A percentile compares a stretch with the other conserved stretches of the same genome.
Conservation (phyloP, 2,797 vertebrate species). For the Phalloptychus januarius region DNA sequence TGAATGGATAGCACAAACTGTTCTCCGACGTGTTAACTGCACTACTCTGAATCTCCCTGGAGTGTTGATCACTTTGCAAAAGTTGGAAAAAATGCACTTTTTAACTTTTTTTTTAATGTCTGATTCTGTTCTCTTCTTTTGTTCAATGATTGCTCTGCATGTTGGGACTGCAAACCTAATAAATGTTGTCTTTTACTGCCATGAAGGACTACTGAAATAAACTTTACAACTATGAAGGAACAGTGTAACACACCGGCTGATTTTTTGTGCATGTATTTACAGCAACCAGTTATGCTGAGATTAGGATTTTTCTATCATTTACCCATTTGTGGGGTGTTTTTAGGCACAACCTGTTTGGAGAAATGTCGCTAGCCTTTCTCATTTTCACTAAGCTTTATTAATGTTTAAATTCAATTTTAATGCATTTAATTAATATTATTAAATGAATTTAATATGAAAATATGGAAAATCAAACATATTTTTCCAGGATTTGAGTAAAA, state of each 20-base stretch:
- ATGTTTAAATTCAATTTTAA: background rate
- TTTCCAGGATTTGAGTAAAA: background rate
- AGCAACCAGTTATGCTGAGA: background rate
- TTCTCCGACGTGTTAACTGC: slow-evolving; percentile 84
- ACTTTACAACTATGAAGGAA: slow-evolving; percentile 82
- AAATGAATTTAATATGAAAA: too few relatives aligned
- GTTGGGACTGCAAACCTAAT: slow-evolving; percentile 93
- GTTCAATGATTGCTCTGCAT: slow-evolving; percentile 95
- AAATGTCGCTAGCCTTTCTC: background rate
- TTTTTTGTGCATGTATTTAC: slow-evolving; percentile 26
- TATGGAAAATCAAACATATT: background rate
- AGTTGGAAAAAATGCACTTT: slow-evolving; percentile 73
- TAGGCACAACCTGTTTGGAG: background rate
- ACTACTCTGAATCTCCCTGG: slow-evolving; percentile 83
- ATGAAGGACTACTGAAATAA: slow-evolving; percentile 91
- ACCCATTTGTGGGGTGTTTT: background rate
- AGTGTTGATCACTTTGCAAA: slow-evolving; percentile 86
- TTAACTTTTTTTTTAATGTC: slow-evolving; percentile 65
- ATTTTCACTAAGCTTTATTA: background rate
- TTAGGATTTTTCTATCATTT: background rate
- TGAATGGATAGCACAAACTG: slow-evolving; percentile 81
- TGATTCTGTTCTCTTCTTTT: slow-evolving; percentile 81
- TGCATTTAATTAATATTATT: background rate
- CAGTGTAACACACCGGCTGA: slow-evolving; percentile 7
- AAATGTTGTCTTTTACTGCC: slow-evolving; percentile 96